Conservation (phyloP, 2,113 vertebrate genomes). For the human (Homo sapiens) region DNA sequence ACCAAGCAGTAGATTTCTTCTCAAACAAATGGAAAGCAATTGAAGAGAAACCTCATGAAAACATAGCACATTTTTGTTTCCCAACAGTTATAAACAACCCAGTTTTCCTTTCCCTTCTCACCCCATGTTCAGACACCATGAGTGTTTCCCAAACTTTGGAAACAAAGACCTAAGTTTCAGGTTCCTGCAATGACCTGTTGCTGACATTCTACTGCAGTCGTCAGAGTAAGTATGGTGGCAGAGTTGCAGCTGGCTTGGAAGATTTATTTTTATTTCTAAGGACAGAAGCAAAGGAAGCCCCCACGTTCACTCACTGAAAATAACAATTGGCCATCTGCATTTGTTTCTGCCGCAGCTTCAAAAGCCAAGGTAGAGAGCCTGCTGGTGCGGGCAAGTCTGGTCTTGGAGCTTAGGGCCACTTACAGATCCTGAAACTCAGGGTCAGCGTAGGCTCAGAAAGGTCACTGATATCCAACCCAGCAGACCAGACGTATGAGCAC, state of each 20-base stretch:
- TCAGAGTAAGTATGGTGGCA: not conserved
- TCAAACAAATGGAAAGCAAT: not conserved
- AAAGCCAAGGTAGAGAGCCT: not conserved
- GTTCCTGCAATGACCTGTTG: not conserved
- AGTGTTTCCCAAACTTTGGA: not conserved
- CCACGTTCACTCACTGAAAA: not conserved
- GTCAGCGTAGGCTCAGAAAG: not conserved
- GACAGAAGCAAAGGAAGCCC: too few species aligned
- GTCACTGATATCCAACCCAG: not conserved
- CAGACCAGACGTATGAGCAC: not conserved
- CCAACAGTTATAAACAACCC: not conserved
- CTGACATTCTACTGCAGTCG: not conserved
- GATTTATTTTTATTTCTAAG: not conserved
- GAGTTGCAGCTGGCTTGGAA: not conserved
- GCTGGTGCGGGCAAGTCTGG: not conserved
- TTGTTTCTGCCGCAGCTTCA: not conserved
- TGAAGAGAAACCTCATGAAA: not conserved
- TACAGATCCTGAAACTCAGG: not conserved
- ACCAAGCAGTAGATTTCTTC: not conserved
- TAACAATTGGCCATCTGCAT: not conserved
- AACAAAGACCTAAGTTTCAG: not conserved
- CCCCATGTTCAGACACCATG: not conserved
- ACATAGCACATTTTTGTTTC: not conserved
- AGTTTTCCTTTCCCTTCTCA: not conserved
- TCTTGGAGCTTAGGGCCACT: not conserved